Conservation (phyloP, 2,888 invertebrate genomes). For the Trissonchulus sp. region DNA sequence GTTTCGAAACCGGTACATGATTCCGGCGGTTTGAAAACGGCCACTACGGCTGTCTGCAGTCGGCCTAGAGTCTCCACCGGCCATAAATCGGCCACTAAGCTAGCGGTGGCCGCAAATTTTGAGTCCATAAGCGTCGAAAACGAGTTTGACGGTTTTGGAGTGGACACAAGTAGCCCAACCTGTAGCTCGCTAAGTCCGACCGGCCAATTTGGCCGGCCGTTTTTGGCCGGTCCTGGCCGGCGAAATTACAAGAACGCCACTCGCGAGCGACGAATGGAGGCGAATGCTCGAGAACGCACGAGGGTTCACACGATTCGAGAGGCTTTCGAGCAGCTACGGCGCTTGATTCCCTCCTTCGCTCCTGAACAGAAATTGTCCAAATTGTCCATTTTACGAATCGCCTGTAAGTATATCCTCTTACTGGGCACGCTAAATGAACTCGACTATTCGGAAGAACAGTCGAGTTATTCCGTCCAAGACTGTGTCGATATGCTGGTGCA, state of each 20-base stretch:
- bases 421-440: slow-evolving; percentile 69
- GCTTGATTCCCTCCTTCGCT: slow-evolving; percentile 79
- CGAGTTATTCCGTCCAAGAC: slow-evolving; percentile 63
- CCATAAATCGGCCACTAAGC: too few species aligned
- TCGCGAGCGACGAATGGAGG: slow-evolving; percentile 83
- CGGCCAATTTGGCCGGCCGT: too few species aligned
- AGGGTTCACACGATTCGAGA: slow-evolving; percentile 91
- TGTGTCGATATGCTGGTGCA: slow-evolving; percentile 65
- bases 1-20: too few species aligned
- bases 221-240: too few species aligned
- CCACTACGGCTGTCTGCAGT: too few species aligned
- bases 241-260: slow-evolving; percentile 91
- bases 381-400: slow-evolving; percentile 80
- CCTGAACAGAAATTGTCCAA: slow-evolving; percentile 89
- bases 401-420: slow-evolving; percentile 84
- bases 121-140: too few species aligned
- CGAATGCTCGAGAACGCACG: slow-evolving; percentile 84
- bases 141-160: too few species aligned
- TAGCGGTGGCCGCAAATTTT: too few species aligned
- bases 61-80: too few species aligned
- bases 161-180: too few species aligned
- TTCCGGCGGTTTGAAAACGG: too few species aligned
- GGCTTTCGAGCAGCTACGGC: slow-evolving; percentile 79
- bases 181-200: too few species aligned
- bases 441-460: slow-evolving; percentile 63